Base-by-base conservation (phyloP, 2,888 invertebrate genomes). In the Machimus rusticus region DNA sequence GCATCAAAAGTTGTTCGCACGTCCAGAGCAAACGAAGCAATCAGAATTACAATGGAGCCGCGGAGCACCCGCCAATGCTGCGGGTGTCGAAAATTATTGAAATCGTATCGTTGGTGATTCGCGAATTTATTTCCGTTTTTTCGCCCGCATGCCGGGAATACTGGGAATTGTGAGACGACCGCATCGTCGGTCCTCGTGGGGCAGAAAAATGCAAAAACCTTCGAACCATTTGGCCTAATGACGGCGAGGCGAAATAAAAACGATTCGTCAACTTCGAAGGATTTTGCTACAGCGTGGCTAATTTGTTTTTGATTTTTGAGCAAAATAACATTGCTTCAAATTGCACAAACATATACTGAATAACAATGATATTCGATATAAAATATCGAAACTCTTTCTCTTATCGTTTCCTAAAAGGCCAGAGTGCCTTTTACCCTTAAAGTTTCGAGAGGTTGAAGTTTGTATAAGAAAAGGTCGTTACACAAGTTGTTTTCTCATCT, bases 11-110 rank as follows among this genome's bases (percentile, higher is more conserved):
- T 79, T 79, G 51, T 51, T 28, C 51, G 46, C 79, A 79, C 79
- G 79, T 79, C 43, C 51, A 1, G n/a, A 46, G 16, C n/a, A 79
- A 79, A 51, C 51, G 79, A 79, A 79, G 79, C 79, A 79, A 79
- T 79, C 79, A 79, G 28, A 79, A 51, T 79, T 79, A 28, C 51
- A 66, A 66, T 28, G 3, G 19, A n/a, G 46, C 19, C 46, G 28
- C 46, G 43, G 19, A 19, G 31, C 31, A n/a, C 16, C 43, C 43
- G 23, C 14, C 74, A 4, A 46, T 14, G 78, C 2, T 23, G 14
- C 16, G 28, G 46, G 28, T 23, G 66, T 4, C 14, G 16, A 51
- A 51, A 23, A 19, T 51, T 51, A 46, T 31, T 16, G n/a, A 79
- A 79, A 79, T 79, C 51, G 51, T 28, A 28, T 28, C 55, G 79